Base-by-base conservation (phyloP, 2,113 vertebrate genomes). In the Amblyopsis rosae region DNA sequence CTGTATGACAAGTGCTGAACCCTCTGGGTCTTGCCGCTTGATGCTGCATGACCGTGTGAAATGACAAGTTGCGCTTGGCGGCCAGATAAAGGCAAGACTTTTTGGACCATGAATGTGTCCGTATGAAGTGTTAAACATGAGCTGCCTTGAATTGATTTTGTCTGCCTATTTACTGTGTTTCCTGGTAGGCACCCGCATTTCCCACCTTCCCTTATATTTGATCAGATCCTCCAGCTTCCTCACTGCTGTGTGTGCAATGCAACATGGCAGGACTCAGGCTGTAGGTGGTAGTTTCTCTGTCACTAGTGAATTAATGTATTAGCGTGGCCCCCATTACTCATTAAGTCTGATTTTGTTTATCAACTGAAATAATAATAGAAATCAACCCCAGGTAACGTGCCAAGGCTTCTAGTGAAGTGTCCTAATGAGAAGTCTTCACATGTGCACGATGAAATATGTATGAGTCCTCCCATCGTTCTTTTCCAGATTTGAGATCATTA, bases 361-460 rank as follows among this genome's bases (percentile, higher is more conserved):
- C 83, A 84, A 83, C 83, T 86, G 81, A 89, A 88, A 88, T 90
- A 85, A 90, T 90, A 91, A 92, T 89, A 87, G 87, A 89, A 89
- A 90, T 88, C 87, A 87, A 89, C 83, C 86, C 81, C 91, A 93
- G 93, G 93, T 93, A 90, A 88, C 78, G 70, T 92, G 91, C 91
- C 91, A 93, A 90, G 77, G 82, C 77, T 85, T 51, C 84, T 75
- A 19, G 73, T 81, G 84, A 80, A 83, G 83, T 72, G 76, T 82
- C 87, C 85, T 92, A 91, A 93, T 91, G 91, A 93, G 91, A 91
- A 83, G 82, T 68, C 89, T 87, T 93, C 91, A 91, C 92, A 93
- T 94, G 93, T 94, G 92, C 90, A 89, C 89, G 86, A 93, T 94
- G 90, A 93, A 93, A 93, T 93, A 94, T 94, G 91, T 89, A 94